Conservation (phyloP, 2,797 vertebrate genomes). For the Falco peregrinus region DNA sequence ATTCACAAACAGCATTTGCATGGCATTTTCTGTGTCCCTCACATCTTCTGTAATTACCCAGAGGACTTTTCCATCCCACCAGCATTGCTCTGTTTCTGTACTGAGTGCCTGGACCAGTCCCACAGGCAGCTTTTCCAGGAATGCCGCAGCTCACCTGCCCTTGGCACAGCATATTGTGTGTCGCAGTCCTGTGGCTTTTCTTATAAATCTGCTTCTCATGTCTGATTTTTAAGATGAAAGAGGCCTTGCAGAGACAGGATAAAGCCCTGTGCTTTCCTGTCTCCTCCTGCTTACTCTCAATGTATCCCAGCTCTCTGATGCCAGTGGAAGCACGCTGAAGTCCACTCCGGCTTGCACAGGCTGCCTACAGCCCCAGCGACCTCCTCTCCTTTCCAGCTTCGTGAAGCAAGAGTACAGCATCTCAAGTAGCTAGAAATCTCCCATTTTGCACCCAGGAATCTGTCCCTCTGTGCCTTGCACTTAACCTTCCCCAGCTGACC, state of each 20-base stretch:
- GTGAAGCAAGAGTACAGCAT: not conserved
- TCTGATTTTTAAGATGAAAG: not conserved
- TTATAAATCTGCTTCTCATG: not conserved
- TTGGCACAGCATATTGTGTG: accelerated
- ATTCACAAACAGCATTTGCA: not conserved
- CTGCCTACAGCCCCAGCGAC: not conserved
- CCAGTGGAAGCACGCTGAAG: not conserved
- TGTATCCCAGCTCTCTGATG: not conserved
- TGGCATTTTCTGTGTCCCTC: not conserved
- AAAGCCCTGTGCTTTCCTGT: not conserved
- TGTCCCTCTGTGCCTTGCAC: not conserved
- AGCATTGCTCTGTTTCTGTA: not conserved
- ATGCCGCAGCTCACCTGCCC: not conserved
- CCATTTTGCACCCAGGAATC: not conserved
- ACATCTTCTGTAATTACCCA: not conserved
- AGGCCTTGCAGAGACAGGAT: not conserved
- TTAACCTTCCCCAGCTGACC: not conserved
- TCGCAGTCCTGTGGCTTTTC: not conserved
- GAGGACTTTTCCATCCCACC: not conserved
- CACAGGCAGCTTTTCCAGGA: not conserved
- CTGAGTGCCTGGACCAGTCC: not conserved
- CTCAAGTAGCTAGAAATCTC: not conserved
- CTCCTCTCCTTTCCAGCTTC: not conserved
- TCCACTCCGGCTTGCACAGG: not conserved
- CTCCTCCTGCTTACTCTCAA: not conserved